Evolutionary conservation across 2,888 invertebrate species (phyloP).

Genomic region (Nowickia ferox): DNA sequence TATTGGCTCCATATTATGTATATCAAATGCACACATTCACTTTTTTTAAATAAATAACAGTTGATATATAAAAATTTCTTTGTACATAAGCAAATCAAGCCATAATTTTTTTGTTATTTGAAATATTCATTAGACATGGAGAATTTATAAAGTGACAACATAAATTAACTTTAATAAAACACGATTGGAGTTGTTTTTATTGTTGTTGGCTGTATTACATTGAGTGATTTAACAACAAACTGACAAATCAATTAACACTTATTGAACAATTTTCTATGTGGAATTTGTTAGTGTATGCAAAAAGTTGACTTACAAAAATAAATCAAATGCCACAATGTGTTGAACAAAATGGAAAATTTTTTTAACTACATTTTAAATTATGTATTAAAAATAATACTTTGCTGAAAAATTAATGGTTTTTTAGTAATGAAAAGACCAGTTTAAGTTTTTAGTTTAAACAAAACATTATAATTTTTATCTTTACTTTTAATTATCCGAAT

Average conservation of each 20-base stretch:
- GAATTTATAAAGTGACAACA: slow-evolving; percentile 56
- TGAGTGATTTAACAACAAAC: slow-evolving; percentile 51
- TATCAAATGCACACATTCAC: not conserved
- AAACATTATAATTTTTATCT: too few species aligned
- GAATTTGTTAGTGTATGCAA: not conserved
- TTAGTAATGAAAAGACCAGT: too few species aligned
- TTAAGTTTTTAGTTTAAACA: too few species aligned
- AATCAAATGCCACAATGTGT: not conserved
- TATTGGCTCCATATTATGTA: slow-evolving; percentile 43
- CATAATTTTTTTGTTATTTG: slow-evolving; percentile 18
- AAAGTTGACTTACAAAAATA: not conserved
- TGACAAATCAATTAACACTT: slow-evolving; percentile 69
- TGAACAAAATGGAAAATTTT: too few species aligned
- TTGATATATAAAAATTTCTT: not conserved
- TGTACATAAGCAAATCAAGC: not conserved
- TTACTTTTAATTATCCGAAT: too few species aligned
- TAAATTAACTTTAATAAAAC: slow-evolving; percentile 60
- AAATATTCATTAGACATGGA: slow-evolving; percentile 55
- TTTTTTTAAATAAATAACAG: not conserved
- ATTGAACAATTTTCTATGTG: slow-evolving; percentile 43
- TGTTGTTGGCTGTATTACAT: slow-evolving; percentile 14
- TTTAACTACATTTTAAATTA: too few species aligned
- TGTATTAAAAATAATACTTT: too few species aligned
- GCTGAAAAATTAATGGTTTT: too few species aligned
- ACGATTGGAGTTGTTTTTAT: slow-evolving; percentile 16